phyloP scores from a whole-genome alignment of 2,797 vertebrate genomes.

The Natrix natrix region DNA sequence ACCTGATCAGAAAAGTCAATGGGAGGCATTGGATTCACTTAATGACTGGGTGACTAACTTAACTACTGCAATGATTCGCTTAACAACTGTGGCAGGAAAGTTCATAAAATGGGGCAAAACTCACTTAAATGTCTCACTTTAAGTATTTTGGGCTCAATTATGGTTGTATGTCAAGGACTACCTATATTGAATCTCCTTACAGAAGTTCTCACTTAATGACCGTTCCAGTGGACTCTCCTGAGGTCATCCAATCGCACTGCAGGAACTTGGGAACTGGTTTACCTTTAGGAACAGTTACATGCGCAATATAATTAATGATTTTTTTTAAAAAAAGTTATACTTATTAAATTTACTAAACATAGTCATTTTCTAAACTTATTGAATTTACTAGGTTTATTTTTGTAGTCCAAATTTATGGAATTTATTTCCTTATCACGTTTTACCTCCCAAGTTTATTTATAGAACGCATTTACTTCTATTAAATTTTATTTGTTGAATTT shows the following conservation, averaged over 20 bases:
- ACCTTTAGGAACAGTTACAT: neutral
- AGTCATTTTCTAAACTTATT: neutral
- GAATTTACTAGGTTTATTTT: neutral
- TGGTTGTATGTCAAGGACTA: neutral
- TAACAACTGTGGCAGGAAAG: neutral
- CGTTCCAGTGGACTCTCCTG: neutral
- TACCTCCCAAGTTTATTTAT: neutral
- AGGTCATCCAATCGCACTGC: neutral
- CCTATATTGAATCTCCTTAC: neutral
- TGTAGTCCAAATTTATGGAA: neutral
- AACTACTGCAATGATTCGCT: neutral
- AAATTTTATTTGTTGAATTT: neutral
- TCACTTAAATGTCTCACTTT: neutral
- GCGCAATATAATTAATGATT: neutral
- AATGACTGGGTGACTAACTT: neutral
- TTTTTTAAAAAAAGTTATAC: neutral
- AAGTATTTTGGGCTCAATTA: neutral
- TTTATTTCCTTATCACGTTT: neutral
- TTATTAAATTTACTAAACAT: neutral
- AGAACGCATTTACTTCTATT: neutral
- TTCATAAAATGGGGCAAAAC: neutral
- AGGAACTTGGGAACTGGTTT: neutral
- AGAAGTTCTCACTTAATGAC: neutral
- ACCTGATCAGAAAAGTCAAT: neutral
- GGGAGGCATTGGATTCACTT: neutral